Evolutionary conservation across 2,797 vertebrate genomes (phyloP), one percentile per base, ranked within the genome.

Genomic region (Coccyzus lansbergi): DNA sequence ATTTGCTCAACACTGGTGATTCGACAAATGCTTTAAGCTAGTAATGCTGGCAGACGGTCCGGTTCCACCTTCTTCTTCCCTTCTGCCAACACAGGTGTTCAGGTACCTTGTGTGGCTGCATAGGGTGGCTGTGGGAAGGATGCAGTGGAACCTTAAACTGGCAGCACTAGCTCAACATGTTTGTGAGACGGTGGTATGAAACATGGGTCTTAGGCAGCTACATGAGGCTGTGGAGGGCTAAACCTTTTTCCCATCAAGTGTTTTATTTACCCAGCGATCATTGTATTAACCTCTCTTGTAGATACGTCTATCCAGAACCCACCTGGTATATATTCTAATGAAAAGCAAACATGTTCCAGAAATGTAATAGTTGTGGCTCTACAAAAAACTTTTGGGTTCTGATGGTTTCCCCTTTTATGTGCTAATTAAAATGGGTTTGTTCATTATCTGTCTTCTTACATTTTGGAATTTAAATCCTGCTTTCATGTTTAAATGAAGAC

Each of bases 401-500:
- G 31, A 59, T 63, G 10, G 1, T 83, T 88, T 92, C 17, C 26
- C 85, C 77, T 25, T 65, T 60, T 26, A n/a, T 75, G 31, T 69
- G 58, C 22, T 81, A 51, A 58, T 51, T 80, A 31, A 87, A 91
- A 78, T 56, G n/a, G 12, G 5, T 58, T 85, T 75, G 58, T 78
- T 87, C 22, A 36, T 9, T 55, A 48, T 85, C 29, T 51, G 8
- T 26, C 24, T 8, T 74, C 65, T 63, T 63, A 67, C 10, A 63
- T 56, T 69, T 87, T 64, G 49, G 58, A 92, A 85, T 16, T 3
- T 68, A 46, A 88, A 81, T 20, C 18, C 28, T 49, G 3, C 29
- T 78, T 86, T 90, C n/a, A 75, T 19, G 9, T 83, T 86, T 44
- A 71, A 92, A 77, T 48, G 15, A 71, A 90, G 86, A 33, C 67